Base-by-base conservation (phyloP, 1,140 invertebrate genomes). In the Tenebrio molitor region DNA sequence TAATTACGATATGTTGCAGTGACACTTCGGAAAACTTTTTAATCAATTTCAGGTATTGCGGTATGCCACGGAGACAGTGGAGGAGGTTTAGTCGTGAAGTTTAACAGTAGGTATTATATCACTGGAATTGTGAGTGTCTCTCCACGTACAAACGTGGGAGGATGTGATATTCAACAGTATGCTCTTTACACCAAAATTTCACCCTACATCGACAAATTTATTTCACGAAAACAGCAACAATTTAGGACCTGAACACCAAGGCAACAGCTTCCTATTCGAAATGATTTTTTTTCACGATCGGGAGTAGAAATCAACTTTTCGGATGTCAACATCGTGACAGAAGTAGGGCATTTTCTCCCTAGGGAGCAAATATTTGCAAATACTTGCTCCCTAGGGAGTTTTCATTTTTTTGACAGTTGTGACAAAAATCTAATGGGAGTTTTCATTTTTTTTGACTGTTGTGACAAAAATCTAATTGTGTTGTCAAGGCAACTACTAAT, bases 41-140 rank as follows among this genome's bases (percentile, higher is more conserved):
- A 19, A 62, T 62, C 8, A 23, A 12, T 73, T 70, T 46, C 36
- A 79, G 78, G 74, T 63, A 77, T 50, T 16, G 58, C 71, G 33
- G 76, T 77, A n/a, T 79, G 78, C 39, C 41, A 63, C 62, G 78
- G 78, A 19, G 78, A 79, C 34, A 79, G 78, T 71, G 78, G 78
- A 8, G 78, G 78, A 10, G 76, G 69, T 10, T 69, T 79, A 23
- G 73, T 72, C 0, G 68, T 79, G 29, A 53, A 63, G 42, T 62
- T 50, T 17, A 69, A 70, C 1, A 17, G 46, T 25, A 50, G 72
- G 19, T 78, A 68, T 73, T 78, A 69, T 64, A 21, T 79, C 1
- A 67, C 69, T n/a, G 78, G 78, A n/a, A 66, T 79, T 10, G 73
- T 79, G 2, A 77, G 73, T 71, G 29, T 76, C 5, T 12, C 39